Percentiles rank a stretch among this genome's conserved stretches.
Evolutionary conservation across 2,113 vertebrate genomes (phyloP).

Genomic region (Syngnathus typhle): DNA sequence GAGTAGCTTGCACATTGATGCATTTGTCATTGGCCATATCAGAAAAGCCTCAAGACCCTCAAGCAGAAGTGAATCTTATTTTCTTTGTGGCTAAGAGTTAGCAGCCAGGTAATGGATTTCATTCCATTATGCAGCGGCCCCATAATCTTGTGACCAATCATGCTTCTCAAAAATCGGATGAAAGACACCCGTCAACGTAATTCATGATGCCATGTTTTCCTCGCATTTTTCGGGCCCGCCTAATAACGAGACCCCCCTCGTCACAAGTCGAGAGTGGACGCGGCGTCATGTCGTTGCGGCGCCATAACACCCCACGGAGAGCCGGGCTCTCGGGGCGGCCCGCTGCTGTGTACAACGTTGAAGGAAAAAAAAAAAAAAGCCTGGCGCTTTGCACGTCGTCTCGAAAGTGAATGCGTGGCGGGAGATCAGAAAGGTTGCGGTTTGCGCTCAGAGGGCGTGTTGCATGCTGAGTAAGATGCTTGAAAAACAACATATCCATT

Average conservation of each 20-base stretch:
- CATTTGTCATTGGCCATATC: background rate
- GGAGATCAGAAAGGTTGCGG: background rate
- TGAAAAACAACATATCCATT: constrained; percentile 2
- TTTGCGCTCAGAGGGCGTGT: constrained; percentile 1
- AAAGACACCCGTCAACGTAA: background rate
- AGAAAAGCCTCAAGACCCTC: background rate
- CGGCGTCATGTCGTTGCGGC: constrained; percentile 7
- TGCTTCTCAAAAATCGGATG: constrained; percentile 23
- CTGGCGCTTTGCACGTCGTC: constrained; percentile 3
- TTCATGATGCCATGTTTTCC: constrained; percentile 11
- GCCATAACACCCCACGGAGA: constrained; percentile 10
- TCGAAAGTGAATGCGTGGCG: background rate
- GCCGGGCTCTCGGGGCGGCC: background rate
- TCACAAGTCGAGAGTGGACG: constrained; percentile 1
- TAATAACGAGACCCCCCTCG: constrained; percentile 2
- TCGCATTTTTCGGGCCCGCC: constrained; percentile 9
- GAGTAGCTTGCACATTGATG: no score
- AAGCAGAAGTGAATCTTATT: background rate
- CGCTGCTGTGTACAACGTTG: background rate
- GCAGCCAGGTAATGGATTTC: background rate
- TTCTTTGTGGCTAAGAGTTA: background rate
- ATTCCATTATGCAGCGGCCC: background rate
- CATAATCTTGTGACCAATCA: constrained; percentile 1
- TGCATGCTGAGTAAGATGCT: constrained; percentile 6
- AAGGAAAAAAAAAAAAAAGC: no score